Evolutionary conservation across 2,113 vertebrate genomes (phyloP).

Genomic region (Lutjanus erythropterus): DNA sequence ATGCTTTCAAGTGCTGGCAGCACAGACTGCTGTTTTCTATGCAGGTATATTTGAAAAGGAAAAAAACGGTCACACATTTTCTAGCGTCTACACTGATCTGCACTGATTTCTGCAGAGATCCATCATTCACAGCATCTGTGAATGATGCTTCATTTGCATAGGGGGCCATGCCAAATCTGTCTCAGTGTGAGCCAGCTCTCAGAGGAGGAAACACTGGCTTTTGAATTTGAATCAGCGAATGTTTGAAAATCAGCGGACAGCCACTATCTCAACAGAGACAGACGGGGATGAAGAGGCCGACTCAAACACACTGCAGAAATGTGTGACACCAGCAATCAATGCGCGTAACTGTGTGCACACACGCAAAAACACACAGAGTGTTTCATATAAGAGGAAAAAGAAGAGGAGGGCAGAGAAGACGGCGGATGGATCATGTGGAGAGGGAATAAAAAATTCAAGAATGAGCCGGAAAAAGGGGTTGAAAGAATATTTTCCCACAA

Average conservation of each 20-base stretch:
- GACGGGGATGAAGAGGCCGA: conserved; percentile 41
- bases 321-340: conserved; percentile 45
- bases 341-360: conserved; percentile 12
- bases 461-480: conserved; percentile 50
- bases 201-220: conserved; percentile 59
- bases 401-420: conserved; percentile 4
- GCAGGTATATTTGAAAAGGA: neutral
- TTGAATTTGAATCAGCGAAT: conserved; percentile 71
- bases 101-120: conserved; percentile 54
- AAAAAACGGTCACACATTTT: conserved; percentile 23
- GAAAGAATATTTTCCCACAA: conserved; percentile 53
- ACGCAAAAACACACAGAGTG: conserved; percentile 31
- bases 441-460: conserved; percentile 56
- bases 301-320: conserved; percentile 32
- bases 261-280: conserved; percentile 63
- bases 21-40: neutral
- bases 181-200: conserved; percentile 60
- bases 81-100: conserved; percentile 26
- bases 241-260: conserved; percentile 67
- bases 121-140: conserved; percentile 54
- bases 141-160: conserved; percentile 70
- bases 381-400: conserved; percentile 7
- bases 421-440: conserved; percentile 61
- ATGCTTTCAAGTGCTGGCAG: neutral
- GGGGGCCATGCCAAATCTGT: conserved; percentile 48